phyloP scores from a whole-genome alignment of 2,888 invertebrate species.

The Lasioglossum vierecki region DNA sequence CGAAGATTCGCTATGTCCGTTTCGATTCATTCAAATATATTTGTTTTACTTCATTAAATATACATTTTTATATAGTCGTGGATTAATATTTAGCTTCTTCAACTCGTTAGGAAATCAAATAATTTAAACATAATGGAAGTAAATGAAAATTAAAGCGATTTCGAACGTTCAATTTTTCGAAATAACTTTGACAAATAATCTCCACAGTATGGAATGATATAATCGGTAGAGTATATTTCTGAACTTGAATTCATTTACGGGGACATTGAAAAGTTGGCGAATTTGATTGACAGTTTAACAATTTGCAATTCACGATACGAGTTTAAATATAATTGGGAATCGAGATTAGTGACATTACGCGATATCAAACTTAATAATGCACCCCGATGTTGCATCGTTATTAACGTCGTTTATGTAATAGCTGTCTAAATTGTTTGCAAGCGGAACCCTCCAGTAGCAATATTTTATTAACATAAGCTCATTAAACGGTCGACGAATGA shows the following conservation, averaged over 20 bases:
- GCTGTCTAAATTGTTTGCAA: constrained; percentile 18
- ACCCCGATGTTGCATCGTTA: constrained; percentile 4
- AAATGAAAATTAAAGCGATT: not conserved
- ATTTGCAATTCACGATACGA: not conserved
- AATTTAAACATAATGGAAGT: not conserved
- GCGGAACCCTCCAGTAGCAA: not conserved
- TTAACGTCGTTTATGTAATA: constrained; percentile 8
- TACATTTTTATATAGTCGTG: not conserved
- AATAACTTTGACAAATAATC: not conserved
- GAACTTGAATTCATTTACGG: not conserved
- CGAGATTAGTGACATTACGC: constrained; percentile 4
- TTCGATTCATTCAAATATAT: not conserved
- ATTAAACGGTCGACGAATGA: constrained; percentile 5
- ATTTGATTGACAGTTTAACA: not conserved
- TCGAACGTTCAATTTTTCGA: not conserved
- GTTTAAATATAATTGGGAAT: constrained; percentile 13
- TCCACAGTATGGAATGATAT: not conserved
- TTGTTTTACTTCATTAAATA: not conserved
- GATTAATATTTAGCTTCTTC: not conserved
- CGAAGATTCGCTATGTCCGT: not conserved
- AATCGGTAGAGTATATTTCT: not conserved
- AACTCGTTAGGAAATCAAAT: not conserved
- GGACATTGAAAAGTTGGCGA: not conserved
- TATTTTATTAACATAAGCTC: constrained; percentile 19
- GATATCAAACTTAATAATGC: constrained; percentile 5